A percentile compares a stretch with the other conserved stretches of the same genome.
Evolutionary conservation across 2,113 vertebrate species (phyloP).

Genomic region (Muscicapa adusta): DNA sequence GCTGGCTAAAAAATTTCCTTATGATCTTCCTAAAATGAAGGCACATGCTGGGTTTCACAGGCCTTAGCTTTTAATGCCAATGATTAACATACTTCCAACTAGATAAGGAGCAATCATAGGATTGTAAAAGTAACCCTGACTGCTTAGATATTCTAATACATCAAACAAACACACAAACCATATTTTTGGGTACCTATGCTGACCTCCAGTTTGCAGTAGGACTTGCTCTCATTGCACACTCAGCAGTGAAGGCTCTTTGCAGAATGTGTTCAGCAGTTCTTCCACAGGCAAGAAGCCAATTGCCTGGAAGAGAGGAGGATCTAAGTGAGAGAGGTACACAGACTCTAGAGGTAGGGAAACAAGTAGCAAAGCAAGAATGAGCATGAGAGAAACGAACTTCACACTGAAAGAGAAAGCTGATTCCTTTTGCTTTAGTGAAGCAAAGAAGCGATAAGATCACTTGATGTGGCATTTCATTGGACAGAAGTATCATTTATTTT

Average conservation of each 20-base stretch:
- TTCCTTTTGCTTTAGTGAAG: neutral
- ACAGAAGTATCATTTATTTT: neutral
- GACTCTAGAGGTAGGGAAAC: neutral
- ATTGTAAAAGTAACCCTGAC: neutral
- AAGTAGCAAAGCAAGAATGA: neutral
- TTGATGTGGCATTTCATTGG: neutral
- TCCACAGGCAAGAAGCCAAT: neutral
- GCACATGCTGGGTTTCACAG: fast-evolving
- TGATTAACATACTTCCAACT: neutral
- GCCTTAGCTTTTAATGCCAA: neutral
- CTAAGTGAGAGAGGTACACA: neutral
- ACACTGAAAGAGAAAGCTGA: neutral
- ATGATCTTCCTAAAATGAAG: neutral
- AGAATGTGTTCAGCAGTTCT: neutral
- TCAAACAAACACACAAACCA: fast-evolving
- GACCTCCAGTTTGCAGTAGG: neutral
- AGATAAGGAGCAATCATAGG: neutral
- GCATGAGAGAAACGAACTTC: neutral
- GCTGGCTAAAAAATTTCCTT: neutral
- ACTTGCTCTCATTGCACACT: neutral
- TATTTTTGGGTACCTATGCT: neutral
- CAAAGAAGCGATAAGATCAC: fast-evolving
- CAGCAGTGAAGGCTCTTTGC: neutral
- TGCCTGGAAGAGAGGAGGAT: neutral
- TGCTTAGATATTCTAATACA: neutral